Conservation (phyloP, 2,113 vertebrate genomes). For the Cheirogaleus medius region DNA sequence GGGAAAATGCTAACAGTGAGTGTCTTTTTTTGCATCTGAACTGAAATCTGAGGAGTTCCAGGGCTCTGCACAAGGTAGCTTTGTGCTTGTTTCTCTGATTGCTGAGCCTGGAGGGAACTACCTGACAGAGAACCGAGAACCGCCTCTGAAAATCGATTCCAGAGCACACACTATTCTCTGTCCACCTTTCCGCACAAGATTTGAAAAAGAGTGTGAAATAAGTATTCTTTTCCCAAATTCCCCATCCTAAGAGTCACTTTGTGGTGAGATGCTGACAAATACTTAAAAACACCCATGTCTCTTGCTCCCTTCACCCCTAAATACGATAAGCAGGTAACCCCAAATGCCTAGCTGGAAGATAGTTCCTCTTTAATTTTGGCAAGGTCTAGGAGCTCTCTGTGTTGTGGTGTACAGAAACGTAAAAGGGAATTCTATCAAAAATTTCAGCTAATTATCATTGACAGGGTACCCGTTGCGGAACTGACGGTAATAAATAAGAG, state of each 20-base stretch:
- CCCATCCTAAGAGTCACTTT: background rate
- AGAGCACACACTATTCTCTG: slow-evolving; percentile 60
- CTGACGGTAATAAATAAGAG: background rate
- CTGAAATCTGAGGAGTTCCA: slow-evolving; percentile 80
- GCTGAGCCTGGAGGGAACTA: slow-evolving; percentile 60
- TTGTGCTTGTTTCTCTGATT: slow-evolving; percentile 79
- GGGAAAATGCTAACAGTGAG: slow-evolving; percentile 83
- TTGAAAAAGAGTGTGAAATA: slow-evolving; percentile 42
- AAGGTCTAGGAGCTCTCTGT: background rate
- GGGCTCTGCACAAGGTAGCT: slow-evolving; percentile 79
- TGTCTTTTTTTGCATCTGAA: slow-evolving; percentile 76
- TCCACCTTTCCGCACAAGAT: too few species aligned
- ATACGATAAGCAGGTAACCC: too few species aligned
- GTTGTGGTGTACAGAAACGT: background rate
- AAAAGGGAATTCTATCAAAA: slow-evolving; percentile 24
- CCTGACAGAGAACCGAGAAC: slow-evolving; percentile 16
- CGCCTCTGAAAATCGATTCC: slow-evolving; percentile 68
- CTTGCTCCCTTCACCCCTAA: background rate
- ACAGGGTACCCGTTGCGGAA: background rate
- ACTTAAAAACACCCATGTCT: background rate
- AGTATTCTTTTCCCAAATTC: background rate
- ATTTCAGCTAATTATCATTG: slow-evolving; percentile 23
- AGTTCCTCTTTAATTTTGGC: slow-evolving; percentile 12
- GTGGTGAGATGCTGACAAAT: background rate
- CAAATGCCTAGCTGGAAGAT: background rate